A percentile compares a stretch with the other conserved stretches of the same genome.
Conservation (phyloP, 2,888 invertebrate genomes). For the Acronicta alni region DNA sequence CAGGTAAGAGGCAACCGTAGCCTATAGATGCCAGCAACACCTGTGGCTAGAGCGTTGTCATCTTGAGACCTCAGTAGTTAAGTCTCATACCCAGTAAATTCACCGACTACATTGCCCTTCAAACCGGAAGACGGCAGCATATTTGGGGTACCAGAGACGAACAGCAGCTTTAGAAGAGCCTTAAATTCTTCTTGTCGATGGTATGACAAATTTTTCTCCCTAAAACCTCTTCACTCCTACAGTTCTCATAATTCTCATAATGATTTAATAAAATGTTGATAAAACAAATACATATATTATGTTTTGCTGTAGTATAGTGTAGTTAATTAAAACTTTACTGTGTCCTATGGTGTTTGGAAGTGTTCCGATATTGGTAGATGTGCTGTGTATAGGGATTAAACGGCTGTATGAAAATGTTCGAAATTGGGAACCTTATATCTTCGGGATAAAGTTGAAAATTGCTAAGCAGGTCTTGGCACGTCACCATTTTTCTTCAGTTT, state of each 20-base stretch:
- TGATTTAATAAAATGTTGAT: constrained; percentile 2
- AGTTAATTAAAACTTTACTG: constrained; percentile 27
- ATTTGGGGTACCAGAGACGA: too few relatives aligned
- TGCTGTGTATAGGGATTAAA: constrained; percentile 11
- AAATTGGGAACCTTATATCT: constrained; percentile 27
- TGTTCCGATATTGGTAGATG: constrained; percentile 21
- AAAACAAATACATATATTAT: constrained; percentile 26
- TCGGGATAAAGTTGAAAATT: constrained; percentile 9
- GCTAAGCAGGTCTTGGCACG: constrained; percentile 4
- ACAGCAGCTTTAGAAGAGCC: too few relatives aligned
- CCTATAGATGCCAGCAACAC: too few relatives aligned
- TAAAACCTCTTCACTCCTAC: too few relatives aligned
- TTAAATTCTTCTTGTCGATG: too few relatives aligned
- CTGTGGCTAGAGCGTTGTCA: too few relatives aligned
- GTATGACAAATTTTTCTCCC: too few relatives aligned
- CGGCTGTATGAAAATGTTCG: constrained; percentile 4
- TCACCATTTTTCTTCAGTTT: not conserved
- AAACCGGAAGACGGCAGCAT: too few relatives aligned
- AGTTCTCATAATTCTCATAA: not conserved
- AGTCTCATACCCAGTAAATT: too few relatives aligned
- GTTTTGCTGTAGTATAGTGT: constrained; percentile 33
- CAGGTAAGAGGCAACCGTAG: too few relatives aligned
- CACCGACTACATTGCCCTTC: too few relatives aligned
- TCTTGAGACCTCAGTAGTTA: too few relatives aligned
- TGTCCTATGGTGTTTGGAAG: constrained; percentile 26